Evolutionary conservation across 2,113 vertebrate species (phyloP).

Genomic region (Terrapene triunguis): DNA sequence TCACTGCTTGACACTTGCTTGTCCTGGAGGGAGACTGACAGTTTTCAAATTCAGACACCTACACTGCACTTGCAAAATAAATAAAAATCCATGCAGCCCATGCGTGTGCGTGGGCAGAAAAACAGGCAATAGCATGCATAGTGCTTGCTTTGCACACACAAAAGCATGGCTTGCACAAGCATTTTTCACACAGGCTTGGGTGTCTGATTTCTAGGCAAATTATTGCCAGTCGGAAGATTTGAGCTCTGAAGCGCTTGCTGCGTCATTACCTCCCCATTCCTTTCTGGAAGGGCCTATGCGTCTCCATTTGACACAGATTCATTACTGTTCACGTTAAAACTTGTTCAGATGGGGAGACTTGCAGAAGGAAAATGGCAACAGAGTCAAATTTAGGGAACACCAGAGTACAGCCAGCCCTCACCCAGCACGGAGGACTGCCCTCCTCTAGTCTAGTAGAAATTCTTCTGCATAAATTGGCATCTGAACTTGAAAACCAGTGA

Average conservation of each 20-base stretch:
- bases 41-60: neutral
- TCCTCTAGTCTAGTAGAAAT: neutral
- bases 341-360: neutral
- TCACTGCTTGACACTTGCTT: neutral
- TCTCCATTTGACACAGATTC: neutral
- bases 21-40: accelerated
- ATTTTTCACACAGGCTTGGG: accelerated
- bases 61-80: neutral
- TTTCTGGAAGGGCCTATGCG: neutral
- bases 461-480: neutral
- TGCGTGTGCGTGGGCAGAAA: neutral
- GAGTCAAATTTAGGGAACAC: neutral
- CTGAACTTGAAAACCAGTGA: neutral
- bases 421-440: neutral
- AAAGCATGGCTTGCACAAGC: neutral
- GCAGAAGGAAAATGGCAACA: neutral
- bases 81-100: neutral
- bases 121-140: neutral
- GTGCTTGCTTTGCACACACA: accelerated
- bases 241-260: neutral
- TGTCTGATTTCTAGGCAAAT: neutral
- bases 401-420: neutral
- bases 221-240: neutral
- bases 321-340: neutral
- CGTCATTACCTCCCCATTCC: neutral